Conservation (phyloP, 92 coral and sea anemone species). For the Blastomussa wellsi region DNA sequence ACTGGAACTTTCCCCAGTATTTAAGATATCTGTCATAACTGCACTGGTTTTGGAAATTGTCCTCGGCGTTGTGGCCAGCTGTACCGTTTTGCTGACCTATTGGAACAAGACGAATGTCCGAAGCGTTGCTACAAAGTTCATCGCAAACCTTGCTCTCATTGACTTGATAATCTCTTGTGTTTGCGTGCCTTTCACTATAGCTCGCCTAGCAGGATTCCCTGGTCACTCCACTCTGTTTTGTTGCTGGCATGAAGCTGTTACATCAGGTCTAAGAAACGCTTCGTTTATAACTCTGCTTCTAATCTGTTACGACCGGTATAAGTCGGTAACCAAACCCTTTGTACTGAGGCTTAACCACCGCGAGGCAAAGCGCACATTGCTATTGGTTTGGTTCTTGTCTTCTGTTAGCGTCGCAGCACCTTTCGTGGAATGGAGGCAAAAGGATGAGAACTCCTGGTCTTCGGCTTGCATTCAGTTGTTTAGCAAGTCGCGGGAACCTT, state of each 20-base stretch:
- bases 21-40: slow-evolving; percentile 26
- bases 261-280: slow-evolving; percentile 78
- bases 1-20: slow-evolving; percentile 21
- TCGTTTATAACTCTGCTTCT: slow-evolving; percentile 70
- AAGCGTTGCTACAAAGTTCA: slow-evolving; percentile 75
- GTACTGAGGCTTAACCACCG: slow-evolving; percentile 60
- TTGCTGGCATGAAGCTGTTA: slow-evolving; percentile 74
- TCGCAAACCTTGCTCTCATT: slow-evolving; percentile 71
- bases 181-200: slow-evolving; percentile 67
- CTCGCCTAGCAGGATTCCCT: slow-evolving; percentile 58
- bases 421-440: slow-evolving; percentile 62
- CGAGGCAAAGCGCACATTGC: slow-evolving; percentile 54
- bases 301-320: slow-evolving; percentile 80
- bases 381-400: slow-evolving; percentile 58
- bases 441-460: background rate
- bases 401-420: slow-evolving; percentile 50
- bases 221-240: slow-evolving; percentile 58
- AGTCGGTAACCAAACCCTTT: slow-evolving; percentile 79
- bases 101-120: slow-evolving; percentile 73
- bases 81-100: slow-evolving; percentile 66
- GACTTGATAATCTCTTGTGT: slow-evolving; percentile 64
- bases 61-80: slow-evolving; percentile 58
- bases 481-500: slow-evolving; percentile 45
- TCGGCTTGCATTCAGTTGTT: slow-evolving; percentile 47
- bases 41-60: slow-evolving; percentile 60